These are phyloP conservation scores for Myzus persicae DNA, from an alignment of 1,140 invertebrate genomes.

Conservation along the genomic window DNA sequence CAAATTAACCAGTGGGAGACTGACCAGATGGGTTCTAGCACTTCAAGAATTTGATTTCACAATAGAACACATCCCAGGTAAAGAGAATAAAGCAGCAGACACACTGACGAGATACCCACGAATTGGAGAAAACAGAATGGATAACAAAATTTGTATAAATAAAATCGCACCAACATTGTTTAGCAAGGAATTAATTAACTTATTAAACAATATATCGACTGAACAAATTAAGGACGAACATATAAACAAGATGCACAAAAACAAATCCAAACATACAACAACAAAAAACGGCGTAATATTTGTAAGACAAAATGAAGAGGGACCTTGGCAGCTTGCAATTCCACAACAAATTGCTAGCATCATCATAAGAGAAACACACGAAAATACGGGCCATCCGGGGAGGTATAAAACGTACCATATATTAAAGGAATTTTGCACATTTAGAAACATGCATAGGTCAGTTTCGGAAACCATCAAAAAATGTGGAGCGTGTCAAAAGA, in stretches of 20 bases:
- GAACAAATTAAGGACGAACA: not conserved
- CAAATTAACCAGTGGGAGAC: not conserved
- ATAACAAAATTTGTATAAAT: not conserved
- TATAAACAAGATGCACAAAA: too few species aligned
- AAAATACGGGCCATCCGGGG: not conserved
- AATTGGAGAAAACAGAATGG: not conserved
- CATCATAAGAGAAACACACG: not conserved
- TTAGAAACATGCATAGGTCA: not conserved
- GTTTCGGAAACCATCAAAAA: not conserved
- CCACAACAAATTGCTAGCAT: too few species aligned
- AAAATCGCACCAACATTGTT: not conserved
- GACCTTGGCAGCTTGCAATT: too few species aligned
- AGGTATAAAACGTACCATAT: not conserved
- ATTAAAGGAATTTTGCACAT: not conserved
- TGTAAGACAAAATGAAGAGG: not conserved
- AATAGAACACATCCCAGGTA: not conserved
- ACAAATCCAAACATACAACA: not conserved
- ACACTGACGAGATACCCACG: not conserved
- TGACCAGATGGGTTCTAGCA: not conserved
- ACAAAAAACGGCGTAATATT: not conserved
- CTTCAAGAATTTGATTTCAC: not conserved
- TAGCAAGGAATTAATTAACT: too few species aligned
- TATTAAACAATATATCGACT: too few species aligned
- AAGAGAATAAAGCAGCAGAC: not conserved
- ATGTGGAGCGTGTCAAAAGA: not conserved